phyloP scores from a whole-genome alignment of 2,888 invertebrate species.

The Willowsia nigromaculata region DNA sequence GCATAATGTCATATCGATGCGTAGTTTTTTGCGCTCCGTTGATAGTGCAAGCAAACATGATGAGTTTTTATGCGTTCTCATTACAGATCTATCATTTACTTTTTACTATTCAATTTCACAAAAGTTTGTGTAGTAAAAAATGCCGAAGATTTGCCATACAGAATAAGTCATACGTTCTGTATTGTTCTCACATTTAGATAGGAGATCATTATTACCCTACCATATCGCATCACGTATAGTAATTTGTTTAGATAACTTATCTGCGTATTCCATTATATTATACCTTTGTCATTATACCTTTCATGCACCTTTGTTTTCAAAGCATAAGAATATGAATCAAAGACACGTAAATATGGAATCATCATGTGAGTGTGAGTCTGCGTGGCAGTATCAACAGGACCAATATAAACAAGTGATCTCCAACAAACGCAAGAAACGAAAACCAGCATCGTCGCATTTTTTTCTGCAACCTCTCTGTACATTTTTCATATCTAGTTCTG shows the following conservation, averaged over 20 bases:
- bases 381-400: too few species aligned
- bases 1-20: constrained; percentile 2
- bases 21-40: constrained; percentile 3
- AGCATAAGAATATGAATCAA: neutral
- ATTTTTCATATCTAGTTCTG: too few species aligned
- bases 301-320: neutral
- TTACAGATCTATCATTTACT: neutral
- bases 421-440: too few species aligned
- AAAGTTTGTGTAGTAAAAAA: neutral
- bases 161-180: too few species aligned
- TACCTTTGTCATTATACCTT: neutral
- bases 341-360: neutral
- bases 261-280: neutral
- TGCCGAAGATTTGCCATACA: neutral
- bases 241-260: neutral
- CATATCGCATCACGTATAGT: neutral
- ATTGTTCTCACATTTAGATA: neutral
- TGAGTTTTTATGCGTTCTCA: neutral
- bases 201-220: neutral
- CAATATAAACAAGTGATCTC: too few species aligned
- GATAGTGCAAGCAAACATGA: constrained; percentile 24
- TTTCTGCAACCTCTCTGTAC: too few species aligned
- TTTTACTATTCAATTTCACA: neutral
- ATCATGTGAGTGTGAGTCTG: neutral
- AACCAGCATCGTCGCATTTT: too few species aligned